Evolutionary conservation across 2,113 vertebrate species (phyloP), one percentile per base, ranked within the genome.

Genomic region (Chloroceryle aenea): DNA sequence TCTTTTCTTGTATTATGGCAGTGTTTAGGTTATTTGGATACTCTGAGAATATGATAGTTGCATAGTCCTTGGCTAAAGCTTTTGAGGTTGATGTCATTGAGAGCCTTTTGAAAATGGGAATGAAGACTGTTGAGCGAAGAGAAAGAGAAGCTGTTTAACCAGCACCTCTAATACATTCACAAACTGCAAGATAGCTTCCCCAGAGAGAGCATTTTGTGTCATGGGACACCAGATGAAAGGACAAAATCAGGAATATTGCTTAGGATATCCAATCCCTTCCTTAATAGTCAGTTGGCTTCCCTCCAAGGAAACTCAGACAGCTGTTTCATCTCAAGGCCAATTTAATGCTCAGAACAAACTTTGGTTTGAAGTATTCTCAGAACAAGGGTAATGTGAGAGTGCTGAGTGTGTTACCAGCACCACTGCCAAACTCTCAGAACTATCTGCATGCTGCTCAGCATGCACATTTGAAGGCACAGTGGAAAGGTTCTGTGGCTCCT

Each of bases 251-350:
- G 83, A 86, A 78, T 47, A 75, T 68, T 67, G 79, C 79, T 90
- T 15, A 56, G 88, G 82, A 63, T 93, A 72, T 36, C 66, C 61
- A 82, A 3, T 66, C 64, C 52, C 69, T 34, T 27, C 83, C 64
- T 84, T 72, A 90, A 77, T 6, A 87, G 72, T 20, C 83, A 10
- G 10, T 2, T 96, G 96, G 92, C 90, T 58, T 89, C 64, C 42
- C 43, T 90, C 95, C 96, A 96, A 89, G 92, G 90, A 64, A 92
- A 34, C 61, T 43, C 90, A 90, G 85, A 12, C 85, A 94, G 73
- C 80, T 89, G 61, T 32, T 94, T 85, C 86, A 90, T 90, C 92
- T 94, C 88, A 84, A 94, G 86, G 93, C 95, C 83, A 82, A 79
- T 89, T 95, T 90, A 87, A 84, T 34, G 75, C 87, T 90, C 68